phyloP scores from a whole-genome alignment of 2,888 invertebrate genomes.

The Pristionchus japonicus region DNA sequence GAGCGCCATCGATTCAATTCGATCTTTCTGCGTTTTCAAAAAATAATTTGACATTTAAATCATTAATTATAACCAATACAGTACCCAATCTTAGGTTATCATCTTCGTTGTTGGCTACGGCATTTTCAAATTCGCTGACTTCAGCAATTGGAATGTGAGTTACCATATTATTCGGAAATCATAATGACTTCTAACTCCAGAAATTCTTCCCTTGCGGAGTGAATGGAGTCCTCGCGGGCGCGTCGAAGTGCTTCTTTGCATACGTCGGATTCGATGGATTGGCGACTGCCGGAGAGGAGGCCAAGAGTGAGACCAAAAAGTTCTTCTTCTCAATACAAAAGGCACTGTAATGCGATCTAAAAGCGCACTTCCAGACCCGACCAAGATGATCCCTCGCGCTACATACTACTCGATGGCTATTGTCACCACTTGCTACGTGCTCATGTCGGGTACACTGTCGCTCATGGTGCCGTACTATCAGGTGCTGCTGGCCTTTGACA shows the following conservation, averaged over 20 bases:
- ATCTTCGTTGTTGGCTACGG: constrained; percentile 46
- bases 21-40: not conserved
- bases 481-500: constrained; percentile 40
- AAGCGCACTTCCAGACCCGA: constrained; percentile 57
- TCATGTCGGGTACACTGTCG: constrained; percentile 57
- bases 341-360: too few relatives aligned
- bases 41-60: not conserved
- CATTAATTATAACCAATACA: not conserved
- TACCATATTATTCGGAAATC: not conserved
- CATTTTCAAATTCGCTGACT: constrained; percentile 48
- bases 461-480: constrained; percentile 61
- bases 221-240: constrained; percentile 54
- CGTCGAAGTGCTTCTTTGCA: constrained; percentile 59
- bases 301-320: constrained; percentile 52
- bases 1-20: not conserved
- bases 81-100: constrained; percentile 36
- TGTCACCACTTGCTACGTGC: constrained; percentile 56
- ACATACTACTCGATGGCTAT: constrained; percentile 58
- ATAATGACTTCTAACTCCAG: not conserved
- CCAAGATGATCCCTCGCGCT: constrained; percentile 59
- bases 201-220: constrained; percentile 55
- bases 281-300: constrained; percentile 60
- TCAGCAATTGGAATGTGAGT: constrained; percentile 46
- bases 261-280: constrained; percentile 60
- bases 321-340: not conserved